Percentiles rank a stretch among this genome's conserved stretches.
Conservation (phyloP, 2,797 vertebrate species). For the Poecilia wingei region DNA sequence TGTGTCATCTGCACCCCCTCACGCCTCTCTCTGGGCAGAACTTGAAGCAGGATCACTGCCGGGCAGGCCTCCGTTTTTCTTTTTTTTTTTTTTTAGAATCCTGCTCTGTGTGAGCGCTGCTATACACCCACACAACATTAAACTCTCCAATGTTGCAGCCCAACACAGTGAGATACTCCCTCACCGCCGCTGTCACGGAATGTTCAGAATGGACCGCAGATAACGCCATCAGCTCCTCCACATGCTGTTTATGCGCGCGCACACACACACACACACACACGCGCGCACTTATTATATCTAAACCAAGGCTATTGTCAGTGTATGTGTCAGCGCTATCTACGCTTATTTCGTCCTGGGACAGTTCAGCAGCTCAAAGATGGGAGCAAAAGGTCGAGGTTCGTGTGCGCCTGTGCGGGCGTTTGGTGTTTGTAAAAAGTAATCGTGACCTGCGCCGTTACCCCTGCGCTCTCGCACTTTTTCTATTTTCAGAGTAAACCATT, state of each 20-base stretch:
- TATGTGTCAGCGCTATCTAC: slow-evolving; percentile 69
- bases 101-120: slow-evolving; percentile 1
- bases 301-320: slow-evolving; percentile 60
- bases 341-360: slow-evolving; percentile 64
- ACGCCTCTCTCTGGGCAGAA: slow-evolving; percentile 17
- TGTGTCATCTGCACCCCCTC: slow-evolving; percentile 25
- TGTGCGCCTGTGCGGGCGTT: slow-evolving; percentile 2
- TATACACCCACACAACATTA: slow-evolving; percentile 26
- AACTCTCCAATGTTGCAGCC: slow-evolving; percentile 43
- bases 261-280: slow-evolving; percentile 17
- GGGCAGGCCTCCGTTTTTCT: slow-evolving; percentile 23
- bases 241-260: slow-evolving; percentile 51
- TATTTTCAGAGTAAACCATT: slow-evolving; percentile 72
- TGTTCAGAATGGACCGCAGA: slow-evolving; percentile 69
- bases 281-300: slow-evolving; percentile 55
- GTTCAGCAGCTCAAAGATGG: slow-evolving; percentile 63
- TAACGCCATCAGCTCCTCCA: slow-evolving; percentile 65
- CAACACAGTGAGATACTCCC: slow-evolving; percentile 55
- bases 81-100: background rate
- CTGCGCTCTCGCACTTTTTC: slow-evolving; percentile 48
- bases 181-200: slow-evolving; percentile 61
- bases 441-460: slow-evolving; percentile 45
- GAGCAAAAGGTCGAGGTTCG: slow-evolving; percentile 45
- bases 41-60: slow-evolving; percentile 17
- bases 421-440: slow-evolving; percentile 21